phyloP scores from a whole-genome alignment of 2,888 invertebrate genomes.

The Synanthedon vespiformis region DNA sequence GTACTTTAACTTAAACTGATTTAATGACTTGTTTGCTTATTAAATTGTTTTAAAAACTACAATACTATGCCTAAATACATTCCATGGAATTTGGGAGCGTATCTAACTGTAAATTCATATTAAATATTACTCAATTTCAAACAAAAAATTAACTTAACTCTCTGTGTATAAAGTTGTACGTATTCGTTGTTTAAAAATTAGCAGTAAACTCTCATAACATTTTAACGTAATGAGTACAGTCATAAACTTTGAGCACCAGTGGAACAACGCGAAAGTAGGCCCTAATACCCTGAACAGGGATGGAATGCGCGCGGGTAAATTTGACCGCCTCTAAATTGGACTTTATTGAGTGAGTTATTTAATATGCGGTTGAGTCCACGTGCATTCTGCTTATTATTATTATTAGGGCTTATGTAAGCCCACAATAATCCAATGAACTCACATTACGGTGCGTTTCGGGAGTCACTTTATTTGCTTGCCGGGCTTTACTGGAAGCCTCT shows the following conservation, averaged over 20 bases:
- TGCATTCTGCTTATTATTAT: constrained; percentile 66
- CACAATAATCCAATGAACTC: constrained; percentile 64
- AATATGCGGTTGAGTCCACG: constrained; percentile 47
- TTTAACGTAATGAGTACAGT: constrained; percentile 52
- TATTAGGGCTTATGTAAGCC: constrained; percentile 55
- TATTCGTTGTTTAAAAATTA: constrained; percentile 1
- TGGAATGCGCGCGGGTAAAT: constrained; percentile 28
- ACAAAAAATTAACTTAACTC: too few species aligned
- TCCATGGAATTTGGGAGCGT: too few species aligned
- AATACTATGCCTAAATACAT: too few species aligned
- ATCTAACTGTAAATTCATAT: too few species aligned
- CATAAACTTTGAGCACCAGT: constrained; percentile 35
- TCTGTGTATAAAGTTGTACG: too few species aligned
- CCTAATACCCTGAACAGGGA: constrained; percentile 19
- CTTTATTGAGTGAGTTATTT: constrained; percentile 67
- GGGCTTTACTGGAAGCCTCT: constrained; percentile 48
- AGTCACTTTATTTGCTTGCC: constrained; percentile 58
- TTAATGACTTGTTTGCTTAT: too few species aligned
- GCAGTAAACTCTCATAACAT: constrained; percentile 23
- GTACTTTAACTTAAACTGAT: too few species aligned
- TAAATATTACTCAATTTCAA: too few species aligned
- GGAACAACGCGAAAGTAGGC: constrained; percentile 18
- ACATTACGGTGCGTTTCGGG: constrained; percentile 58
- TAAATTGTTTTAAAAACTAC: too few species aligned
- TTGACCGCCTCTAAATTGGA: constrained; percentile 40